Evolutionary conservation across 1,140 invertebrate genomes (phyloP).

Genomic region (Nymphalis io): DNA sequence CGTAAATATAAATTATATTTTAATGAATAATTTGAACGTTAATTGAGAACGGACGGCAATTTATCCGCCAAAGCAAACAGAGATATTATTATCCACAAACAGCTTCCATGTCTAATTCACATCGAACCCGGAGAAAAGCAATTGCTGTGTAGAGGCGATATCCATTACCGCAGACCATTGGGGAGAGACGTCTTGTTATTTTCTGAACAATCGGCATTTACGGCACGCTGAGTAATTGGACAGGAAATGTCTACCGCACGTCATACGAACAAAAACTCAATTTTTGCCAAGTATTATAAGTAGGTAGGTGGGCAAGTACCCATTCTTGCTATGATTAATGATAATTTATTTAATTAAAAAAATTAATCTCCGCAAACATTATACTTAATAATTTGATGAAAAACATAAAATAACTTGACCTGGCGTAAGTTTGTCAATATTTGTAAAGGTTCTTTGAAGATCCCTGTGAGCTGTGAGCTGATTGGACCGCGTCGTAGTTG

Average conservation of each 20-base stretch:
- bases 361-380: too few relatives aligned
- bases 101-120: slow-evolving; percentile 9
- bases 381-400: too few relatives aligned
- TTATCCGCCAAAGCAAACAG: neutral
- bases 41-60: neutral
- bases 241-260: slow-evolving; percentile 21
- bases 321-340: too few relatives aligned
- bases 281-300: neutral
- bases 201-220: slow-evolving; percentile 26
- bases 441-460: too few relatives aligned
- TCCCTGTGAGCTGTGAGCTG: too few relatives aligned
- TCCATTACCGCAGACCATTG: slow-evolving; percentile 18
- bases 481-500: too few relatives aligned
- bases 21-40: neutral
- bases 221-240: slow-evolving; percentile 24
- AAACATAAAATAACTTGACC: too few relatives aligned
- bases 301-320: too few relatives aligned
- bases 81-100: neutral
- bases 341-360: too few relatives aligned
- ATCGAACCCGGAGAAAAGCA: slow-evolving; percentile 11
- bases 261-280: neutral
- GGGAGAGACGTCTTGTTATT: slow-evolving; percentile 26
- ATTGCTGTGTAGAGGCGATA: slow-evolving; percentile 12
- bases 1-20: neutral
- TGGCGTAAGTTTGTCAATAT: too few relatives aligned